A percentile compares a stretch with the other conserved stretches of the same genome.
phyloP scores from a whole-genome alignment of 1,140 invertebrate species.

The Diabrotica undecimpunctata region DNA sequence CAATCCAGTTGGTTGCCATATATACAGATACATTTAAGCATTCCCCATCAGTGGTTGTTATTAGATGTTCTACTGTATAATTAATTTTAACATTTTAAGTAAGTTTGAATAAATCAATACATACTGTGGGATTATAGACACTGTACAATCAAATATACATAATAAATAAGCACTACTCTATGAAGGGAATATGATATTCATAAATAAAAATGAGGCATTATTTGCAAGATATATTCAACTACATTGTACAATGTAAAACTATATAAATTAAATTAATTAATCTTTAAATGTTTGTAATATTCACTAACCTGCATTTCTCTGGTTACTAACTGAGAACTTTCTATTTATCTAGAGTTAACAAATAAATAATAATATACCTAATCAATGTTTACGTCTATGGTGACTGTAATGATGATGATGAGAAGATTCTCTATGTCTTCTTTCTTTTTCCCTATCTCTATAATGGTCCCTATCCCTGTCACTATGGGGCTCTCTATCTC shows the following conservation, averaged over 20 bases:
- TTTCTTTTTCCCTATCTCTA: constrained; percentile 34
- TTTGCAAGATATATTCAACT: not conserved
- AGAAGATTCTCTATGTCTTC: constrained; percentile 21
- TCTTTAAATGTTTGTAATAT: not conserved
- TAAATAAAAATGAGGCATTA: too few species aligned
- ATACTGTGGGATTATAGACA: too few species aligned
- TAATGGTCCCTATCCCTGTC: constrained; percentile 42
- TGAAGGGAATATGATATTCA: too few species aligned
- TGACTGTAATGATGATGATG: constrained; percentile 34
- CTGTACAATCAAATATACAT: too few species aligned
- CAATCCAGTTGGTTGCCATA: too few species aligned
- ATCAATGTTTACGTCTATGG: constrained; percentile 26
- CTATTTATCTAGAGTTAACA: constrained; percentile 32
- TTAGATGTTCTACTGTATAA: too few species aligned
- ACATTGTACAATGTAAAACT: too few species aligned
- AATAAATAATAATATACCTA: constrained; percentile 39
- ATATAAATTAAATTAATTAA: not conserved
- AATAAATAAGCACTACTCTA: too few species aligned
- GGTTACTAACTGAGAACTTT: not conserved
- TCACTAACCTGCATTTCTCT: not conserved
- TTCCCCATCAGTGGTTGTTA: too few species aligned
- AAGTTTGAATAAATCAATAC: too few species aligned
- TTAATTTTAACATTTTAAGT: too few species aligned
- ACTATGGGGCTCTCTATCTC: constrained; percentile 30
- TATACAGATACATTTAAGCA: too few species aligned